Conservation (phyloP, 2,888 invertebrate genomes). For the Aphrophora alni region DNA sequence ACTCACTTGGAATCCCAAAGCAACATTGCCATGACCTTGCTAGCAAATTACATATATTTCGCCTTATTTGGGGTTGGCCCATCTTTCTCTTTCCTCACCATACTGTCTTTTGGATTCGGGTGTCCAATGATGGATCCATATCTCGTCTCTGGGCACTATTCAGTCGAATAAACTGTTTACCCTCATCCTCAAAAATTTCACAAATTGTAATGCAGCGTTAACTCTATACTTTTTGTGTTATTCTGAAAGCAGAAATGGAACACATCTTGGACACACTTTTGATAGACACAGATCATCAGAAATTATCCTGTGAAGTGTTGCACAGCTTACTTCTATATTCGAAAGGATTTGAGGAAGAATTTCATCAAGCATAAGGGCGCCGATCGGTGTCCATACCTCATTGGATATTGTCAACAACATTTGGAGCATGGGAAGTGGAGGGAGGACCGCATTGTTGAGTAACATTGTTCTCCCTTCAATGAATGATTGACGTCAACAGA, state of each 20-base stretch:
- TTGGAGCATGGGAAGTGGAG: constrained; percentile 13
- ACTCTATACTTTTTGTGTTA: constrained; percentile 39
- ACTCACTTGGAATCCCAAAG: constrained; percentile 39
- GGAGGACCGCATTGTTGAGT: constrained; percentile 18
- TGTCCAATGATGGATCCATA: constrained; percentile 42
- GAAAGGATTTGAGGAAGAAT: neutral
- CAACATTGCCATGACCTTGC: constrained; percentile 40
- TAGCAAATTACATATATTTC: constrained; percentile 13
- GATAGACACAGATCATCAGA: constrained; percentile 25
- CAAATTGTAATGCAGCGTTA: constrained; percentile 22
- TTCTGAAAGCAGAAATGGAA: constrained; percentile 35
- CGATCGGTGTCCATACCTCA: constrained; percentile 16
- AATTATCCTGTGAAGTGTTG: constrained; percentile 30
- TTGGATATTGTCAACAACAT: constrained; percentile 22
- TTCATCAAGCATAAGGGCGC: constrained; percentile 13
- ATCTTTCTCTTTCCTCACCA: constrained; percentile 34
- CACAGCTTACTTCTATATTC: no score
- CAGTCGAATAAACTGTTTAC: constrained; percentile 25
- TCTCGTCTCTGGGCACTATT: constrained; percentile 43
- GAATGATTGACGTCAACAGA: constrained; percentile 26
- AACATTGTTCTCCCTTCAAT: constrained; percentile 12
- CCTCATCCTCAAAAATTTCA: constrained; percentile 18
- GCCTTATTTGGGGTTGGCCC: constrained; percentile 27
- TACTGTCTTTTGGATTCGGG: constrained; percentile 38
- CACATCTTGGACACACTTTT: constrained; percentile 41